Percentiles rank a stretch among this genome's conserved stretches.
Conservation (phyloP, 2,888 invertebrate species). For the Morinoia aosen region DNA sequence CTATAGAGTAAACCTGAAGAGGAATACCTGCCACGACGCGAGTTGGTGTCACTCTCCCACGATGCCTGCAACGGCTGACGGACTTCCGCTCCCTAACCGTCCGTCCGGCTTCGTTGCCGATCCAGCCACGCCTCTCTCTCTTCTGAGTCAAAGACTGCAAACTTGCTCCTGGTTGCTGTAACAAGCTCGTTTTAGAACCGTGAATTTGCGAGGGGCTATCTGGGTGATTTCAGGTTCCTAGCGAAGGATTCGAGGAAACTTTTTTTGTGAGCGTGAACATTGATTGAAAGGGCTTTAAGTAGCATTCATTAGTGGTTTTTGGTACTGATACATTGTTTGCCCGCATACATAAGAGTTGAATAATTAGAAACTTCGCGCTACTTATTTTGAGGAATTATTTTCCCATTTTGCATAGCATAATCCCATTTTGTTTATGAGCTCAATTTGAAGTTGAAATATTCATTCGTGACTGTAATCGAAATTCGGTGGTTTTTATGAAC, state of each 20-base stretch:
- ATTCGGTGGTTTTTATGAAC: no score
- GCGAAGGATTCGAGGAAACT: no score
- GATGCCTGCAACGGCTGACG: constrained; percentile 27
- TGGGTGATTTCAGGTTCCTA: not conserved
- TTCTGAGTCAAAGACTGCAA: not conserved
- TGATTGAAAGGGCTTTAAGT: not conserved
- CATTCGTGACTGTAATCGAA: not conserved
- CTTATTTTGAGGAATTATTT: not conserved
- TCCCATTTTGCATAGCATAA: not conserved
- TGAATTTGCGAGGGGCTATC: not conserved
- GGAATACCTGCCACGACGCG: not conserved
- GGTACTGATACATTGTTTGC: not conserved
- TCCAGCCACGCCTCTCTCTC: not conserved
- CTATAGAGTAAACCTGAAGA: not conserved
- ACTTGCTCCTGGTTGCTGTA: not conserved
- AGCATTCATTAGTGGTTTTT: not conserved
- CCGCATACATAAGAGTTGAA: not conserved
- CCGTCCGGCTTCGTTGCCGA: not conserved
- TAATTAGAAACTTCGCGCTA: not conserved
- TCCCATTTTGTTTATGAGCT: not conserved
- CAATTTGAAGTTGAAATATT: not conserved
- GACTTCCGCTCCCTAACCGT: constrained; percentile 67
- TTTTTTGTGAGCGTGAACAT: not conserved
- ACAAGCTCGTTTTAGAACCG: not conserved
- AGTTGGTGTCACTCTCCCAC: not conserved